Evolutionary conservation across 2,113 vertebrate genomes (phyloP), one percentile per base, ranked within the genome.

Genomic region (Ceuthmochares aereus): DNA sequence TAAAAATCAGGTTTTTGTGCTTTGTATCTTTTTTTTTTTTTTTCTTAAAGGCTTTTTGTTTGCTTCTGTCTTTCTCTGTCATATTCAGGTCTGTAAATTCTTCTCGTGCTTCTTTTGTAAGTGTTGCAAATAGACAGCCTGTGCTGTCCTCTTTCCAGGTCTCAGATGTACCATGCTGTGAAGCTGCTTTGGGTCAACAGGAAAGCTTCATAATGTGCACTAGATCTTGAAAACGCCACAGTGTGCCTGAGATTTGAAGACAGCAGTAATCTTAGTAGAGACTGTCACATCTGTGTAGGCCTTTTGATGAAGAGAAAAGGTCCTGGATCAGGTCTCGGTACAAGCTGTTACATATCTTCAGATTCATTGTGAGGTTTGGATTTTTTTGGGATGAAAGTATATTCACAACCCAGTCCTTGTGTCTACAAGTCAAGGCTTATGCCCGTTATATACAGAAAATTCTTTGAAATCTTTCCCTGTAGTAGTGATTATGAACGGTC

Each of bases 161-260:
- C 69, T 95, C 80, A 88, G 78, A 79, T 54, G 77, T 83, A 4
- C 36, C 54, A 19, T 3, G 19, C 92, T 97, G 82, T 88, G 90
- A 55, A 67, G 77, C 60, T 91, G 67, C 85, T 89, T 70, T 92
- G 81, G 88, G 93, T 96, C 93, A 88, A 94, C 64, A 93, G 84
- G 68, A 91, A 63, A n/a, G 80, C 81, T 76, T 78, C 7, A 0
- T 59, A 90, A 83, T 2, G 4, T 74, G 60, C 23, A 10, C 85
- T 91, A 74, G 37, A 83, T 93, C 59, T 77, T 64, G 76, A 60
- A 84, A 95, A 95, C 87, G 88, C 78, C 47, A 59, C 45, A 11
- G 67, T 19, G 80, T 56, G 49, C 12, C 1, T 9, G 72, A 84
- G 90, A 76, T 82, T 77, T 83, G 81, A 95, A 92, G 89, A 11